phyloP scores from a whole-genome alignment of 2,797 vertebrate species.

The Macropodus opercularis region DNA sequence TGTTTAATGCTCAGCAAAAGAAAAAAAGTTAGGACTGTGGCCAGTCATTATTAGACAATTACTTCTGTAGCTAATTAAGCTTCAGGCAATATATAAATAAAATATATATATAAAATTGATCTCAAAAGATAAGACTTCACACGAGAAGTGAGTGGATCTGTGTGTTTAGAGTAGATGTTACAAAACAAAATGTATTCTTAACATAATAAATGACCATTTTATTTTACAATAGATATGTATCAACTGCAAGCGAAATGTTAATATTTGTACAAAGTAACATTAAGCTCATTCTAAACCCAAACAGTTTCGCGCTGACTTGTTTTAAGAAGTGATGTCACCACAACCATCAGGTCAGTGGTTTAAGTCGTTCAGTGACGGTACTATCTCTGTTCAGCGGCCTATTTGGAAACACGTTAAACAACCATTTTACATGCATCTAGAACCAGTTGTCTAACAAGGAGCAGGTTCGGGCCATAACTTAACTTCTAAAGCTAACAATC shows the following conservation, averaged over 20 bases:
- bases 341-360: fast-evolving
- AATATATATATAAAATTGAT: no score
- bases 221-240: no score
- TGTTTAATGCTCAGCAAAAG: not conserved
- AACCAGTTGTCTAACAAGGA: not conserved
- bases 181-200: no score
- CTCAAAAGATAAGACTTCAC: no score
- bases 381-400: slow-evolving; percentile 50
- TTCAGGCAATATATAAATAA: no score
- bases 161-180: no score
- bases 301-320: not conserved
- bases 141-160: no score
- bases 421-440: fast-evolving
- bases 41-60: no score
- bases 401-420: not conserved
- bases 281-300: not conserved
- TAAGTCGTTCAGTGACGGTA: not conserved
- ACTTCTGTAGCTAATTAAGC: no score
- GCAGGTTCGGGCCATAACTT: fast-evolving
- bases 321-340: fast-evolving
- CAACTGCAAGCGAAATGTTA: not conserved
- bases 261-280: not conserved
- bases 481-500: fast-evolving
- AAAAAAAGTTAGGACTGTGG: not conserved
- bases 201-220: no score